These are phyloP conservation scores for Pseudomyrmex pallidus DNA, from an alignment of 1,140 invertebrate species.

Conservation along the genomic window DNA sequence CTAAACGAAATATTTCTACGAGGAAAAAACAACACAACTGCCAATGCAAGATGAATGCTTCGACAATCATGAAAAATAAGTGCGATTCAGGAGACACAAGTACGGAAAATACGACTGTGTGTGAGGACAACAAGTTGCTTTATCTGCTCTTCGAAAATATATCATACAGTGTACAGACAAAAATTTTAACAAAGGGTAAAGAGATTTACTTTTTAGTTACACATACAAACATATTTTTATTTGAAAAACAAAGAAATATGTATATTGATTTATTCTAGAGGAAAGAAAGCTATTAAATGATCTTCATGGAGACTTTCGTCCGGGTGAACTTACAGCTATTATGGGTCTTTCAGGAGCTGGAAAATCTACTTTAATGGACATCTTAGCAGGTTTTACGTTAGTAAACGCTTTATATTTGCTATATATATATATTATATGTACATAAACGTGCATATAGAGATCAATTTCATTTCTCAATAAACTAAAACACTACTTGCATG, in stretches of 20 bases:
- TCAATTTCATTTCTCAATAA: too few species aligned
- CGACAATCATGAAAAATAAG: not conserved
- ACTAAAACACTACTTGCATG: too few species aligned
- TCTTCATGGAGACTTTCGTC: conserved; percentile 87
- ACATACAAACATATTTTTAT: too few species aligned
- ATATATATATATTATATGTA: too few species aligned
- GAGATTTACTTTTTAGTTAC: not conserved
- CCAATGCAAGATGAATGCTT: not conserved
- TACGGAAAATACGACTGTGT: conserved; percentile 14
- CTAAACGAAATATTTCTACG: too few species aligned
- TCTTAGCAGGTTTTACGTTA: conserved; percentile 91
- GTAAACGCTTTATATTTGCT: conserved; percentile 68
- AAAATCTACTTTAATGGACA: conserved; percentile 92
- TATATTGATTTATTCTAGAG: conserved; percentile 80
- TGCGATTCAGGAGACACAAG: not conserved
- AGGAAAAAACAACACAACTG: not conserved
- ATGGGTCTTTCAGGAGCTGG: conserved; percentile 96
- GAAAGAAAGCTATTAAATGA: conserved; percentile 87
- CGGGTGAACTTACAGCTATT: conserved; percentile 91
- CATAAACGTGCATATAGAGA: too few species aligned
- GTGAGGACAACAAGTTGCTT: conserved; percentile 57
- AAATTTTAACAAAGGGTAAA: conserved; percentile 74
- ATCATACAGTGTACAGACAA: conserved; percentile 71
- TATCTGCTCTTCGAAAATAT: conserved; percentile 77
- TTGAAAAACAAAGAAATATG: too few species aligned